Evolutionary conservation across 2,797 vertebrate species (phyloP).

Genomic region (Garrulus glandarius): DNA sequence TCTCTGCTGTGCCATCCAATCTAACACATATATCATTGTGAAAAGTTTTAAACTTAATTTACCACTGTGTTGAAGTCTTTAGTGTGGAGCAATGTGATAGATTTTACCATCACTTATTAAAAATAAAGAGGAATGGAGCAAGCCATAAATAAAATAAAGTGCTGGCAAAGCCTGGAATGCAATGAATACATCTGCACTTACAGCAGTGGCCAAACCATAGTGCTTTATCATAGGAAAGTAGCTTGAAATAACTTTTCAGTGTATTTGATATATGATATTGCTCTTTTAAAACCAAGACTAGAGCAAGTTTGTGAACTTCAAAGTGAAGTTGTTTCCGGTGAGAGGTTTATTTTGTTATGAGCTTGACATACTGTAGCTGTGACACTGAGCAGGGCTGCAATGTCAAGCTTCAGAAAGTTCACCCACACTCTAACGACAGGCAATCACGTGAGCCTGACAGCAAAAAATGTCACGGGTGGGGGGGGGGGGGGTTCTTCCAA

Average conservation of each 20-base stretch:
- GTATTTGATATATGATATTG: constrained; percentile 18
- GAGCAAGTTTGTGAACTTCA: constrained; percentile 36
- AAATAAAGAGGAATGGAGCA: neutral
- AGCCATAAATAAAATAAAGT: constrained; percentile 39
- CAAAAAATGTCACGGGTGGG: neutral
- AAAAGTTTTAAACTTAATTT: neutral
- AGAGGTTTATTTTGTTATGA: constrained; percentile 25
- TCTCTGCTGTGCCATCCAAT: neutral
- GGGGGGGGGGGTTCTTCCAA: neutral
- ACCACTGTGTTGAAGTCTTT: neutral
- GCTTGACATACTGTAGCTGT: constrained; percentile 20
- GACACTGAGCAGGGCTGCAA: constrained; percentile 48
- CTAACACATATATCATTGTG: neutral
- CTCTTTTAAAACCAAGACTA: constrained; percentile 28
- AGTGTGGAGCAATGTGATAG: neutral
- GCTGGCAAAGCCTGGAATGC: neutral
- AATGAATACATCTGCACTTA: constrained; percentile 3
- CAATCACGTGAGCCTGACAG: neutral
- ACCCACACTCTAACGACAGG: neutral
- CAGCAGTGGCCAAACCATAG: neutral
- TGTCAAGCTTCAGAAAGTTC: constrained; percentile 35
- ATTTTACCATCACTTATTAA: constrained; percentile 27
- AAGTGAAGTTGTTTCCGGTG: constrained; percentile 29
- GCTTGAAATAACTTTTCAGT: constrained; percentile 39
- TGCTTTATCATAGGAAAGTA: constrained; percentile 43